A percentile compares a stretch with the other conserved stretches of the same genome.
Evolutionary conservation across 2,888 invertebrate genomes (phyloP).

Genomic region (Ennomos fuscantarius): DNA sequence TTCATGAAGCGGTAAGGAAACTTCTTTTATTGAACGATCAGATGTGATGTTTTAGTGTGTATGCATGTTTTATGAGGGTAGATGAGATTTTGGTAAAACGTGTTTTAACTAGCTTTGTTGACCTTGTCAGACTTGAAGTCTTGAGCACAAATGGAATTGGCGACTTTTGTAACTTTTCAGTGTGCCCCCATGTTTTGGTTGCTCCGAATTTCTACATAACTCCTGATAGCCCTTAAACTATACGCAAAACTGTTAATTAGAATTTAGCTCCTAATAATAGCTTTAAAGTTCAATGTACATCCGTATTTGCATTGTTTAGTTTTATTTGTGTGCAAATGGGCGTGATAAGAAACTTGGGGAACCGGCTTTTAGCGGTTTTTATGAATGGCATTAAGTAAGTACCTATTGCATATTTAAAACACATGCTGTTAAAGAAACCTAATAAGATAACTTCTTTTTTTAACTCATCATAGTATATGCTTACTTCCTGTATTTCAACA

Average conservation of each 20-base stretch:
- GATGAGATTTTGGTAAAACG: neutral
- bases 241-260: conserved; percentile 10
- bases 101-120: neutral
- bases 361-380: conserved; percentile 14
- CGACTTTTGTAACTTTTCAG: conserved; percentile 2
- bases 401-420: neutral
- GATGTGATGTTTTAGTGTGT: neutral
- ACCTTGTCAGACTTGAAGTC: neutral
- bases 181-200: conserved; percentile 2
- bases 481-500: no score
- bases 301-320: neutral
- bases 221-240: neutral
- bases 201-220: conserved; percentile 15
- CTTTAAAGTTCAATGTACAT: no score
- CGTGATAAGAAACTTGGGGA: conserved; percentile 12
- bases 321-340: conserved; percentile 11
- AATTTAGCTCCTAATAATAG: neutral
- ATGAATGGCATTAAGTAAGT: neutral
- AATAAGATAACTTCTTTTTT: neutral
- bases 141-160: conserved; percentile 11
- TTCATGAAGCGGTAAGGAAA: conserved; percentile 15
- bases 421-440: conserved; percentile 5
- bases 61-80: neutral
- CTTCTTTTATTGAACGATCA: neutral
- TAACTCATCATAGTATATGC: no score